Conservation (phyloP, 2,113 vertebrate genomes). For the Phrynosoma platyrhinos region DNA sequence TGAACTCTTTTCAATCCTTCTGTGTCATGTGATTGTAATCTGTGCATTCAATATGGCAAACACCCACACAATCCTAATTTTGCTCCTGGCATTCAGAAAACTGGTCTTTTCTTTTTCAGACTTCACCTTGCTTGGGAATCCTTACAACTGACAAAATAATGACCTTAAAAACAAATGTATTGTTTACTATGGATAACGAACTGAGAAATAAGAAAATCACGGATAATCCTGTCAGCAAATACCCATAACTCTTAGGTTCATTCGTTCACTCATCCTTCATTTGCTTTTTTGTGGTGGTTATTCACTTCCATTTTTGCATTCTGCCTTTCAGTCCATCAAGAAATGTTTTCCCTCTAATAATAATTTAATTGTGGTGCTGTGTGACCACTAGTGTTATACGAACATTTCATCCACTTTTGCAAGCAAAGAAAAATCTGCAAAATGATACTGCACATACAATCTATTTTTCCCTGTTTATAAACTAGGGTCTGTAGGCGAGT, state of each 20-base stretch:
- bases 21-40: slow-evolving; percentile 55
- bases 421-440: neutral
- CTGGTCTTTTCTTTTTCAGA: slow-evolving; percentile 66
- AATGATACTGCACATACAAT: neutral
- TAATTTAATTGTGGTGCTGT: slow-evolving; percentile 10
- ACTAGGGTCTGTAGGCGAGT: neutral
- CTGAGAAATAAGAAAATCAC: slow-evolving; percentile 55
- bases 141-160: slow-evolving; percentile 70
- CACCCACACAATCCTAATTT: slow-evolving; percentile 66
- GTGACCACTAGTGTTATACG: neutral
- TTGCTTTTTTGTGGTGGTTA: slow-evolving; percentile 40
- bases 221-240: slow-evolving; percentile 75
- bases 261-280: slow-evolving; percentile 66
- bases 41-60: slow-evolving; percentile 69
- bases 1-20: slow-evolving; percentile 65
- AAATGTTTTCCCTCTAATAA: slow-evolving; percentile 1
- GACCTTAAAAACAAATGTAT: slow-evolving; percentile 63
- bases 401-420: neutral
- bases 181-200: slow-evolving; percentile 59
- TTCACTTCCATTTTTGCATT: slow-evolving; percentile 38
- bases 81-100: slow-evolving; percentile 63
- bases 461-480: no score
- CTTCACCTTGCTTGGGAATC: slow-evolving; percentile 59
- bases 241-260: slow-evolving; percentile 63
- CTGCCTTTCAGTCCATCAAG: neutral